Evolutionary conservation across 2,113 vertebrate species (phyloP), one percentile per base, ranked within the genome.

Genomic region (Atrichornis clamosus): DNA sequence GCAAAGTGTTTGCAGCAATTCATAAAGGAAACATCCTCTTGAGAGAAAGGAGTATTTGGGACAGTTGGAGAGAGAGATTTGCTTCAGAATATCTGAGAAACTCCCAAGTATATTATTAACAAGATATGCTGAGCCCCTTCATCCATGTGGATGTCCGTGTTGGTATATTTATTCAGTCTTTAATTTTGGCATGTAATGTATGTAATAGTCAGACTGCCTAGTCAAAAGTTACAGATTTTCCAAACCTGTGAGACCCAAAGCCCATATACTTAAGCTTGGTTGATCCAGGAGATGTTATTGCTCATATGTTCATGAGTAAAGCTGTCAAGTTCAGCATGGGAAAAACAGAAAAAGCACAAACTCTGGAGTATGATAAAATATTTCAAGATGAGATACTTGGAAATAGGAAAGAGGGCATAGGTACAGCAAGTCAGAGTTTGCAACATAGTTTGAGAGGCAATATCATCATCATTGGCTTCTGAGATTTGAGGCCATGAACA

Each of bases 221-320:
- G 50, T 73, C 47, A 63, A 58, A 93, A 69, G 21, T 47, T 77
- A 35, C 9, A 58, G 55, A 67, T 21, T 50, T 22, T 39, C 46
- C 56, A 53, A 56, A 64, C 41, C 65, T 65, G 15, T 20, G 58
- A 63, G 39, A 67, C 59, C 44, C 24, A 69, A 67, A 84, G 44
- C 15, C 14, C 15, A 0, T 81, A 10, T 59, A 13, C 42, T 82
- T 78, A 47, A 64, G 15, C 14, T 72, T 78, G 28, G 19, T 60
- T 50, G 21, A 39, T 62, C n/a, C 15, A 30, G 44, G 18, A 67
- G 7, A 2, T 60, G 26, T 59, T 70, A 42, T 15, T 86, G 33
- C 15, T 74, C 2, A 0, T 37, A 52, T 0, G 0, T 44, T 35
- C 69, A 0, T 0, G 8, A 50, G 58, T 41, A 53, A 30, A 72